Evolutionary conservation across 2,888 invertebrate genomes (phyloP), one percentile per base, ranked within the genome.

Genomic region (Alentia gelatinosa): DNA sequence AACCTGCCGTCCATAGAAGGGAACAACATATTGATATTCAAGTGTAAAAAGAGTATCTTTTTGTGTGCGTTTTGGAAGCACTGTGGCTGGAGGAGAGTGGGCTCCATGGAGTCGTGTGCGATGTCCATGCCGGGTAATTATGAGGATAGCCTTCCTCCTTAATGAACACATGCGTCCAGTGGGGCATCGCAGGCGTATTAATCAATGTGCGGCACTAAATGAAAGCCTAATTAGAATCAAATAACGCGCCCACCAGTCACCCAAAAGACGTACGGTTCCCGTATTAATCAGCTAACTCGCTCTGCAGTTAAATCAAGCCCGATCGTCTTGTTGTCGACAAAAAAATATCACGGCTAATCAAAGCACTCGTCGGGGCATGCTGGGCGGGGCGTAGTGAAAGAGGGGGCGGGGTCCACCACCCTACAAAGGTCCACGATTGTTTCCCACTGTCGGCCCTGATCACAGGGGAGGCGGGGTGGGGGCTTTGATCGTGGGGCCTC

Each of bases 161-260:
- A 79, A 79, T 79, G 79, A 79, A 79, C 79, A 79, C 79, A 79
- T 79, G 79, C 19, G 79, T 39, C 79, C 79, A 39, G 39, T 39
- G 79, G 39, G 79, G 79, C 39, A 79, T 35, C 37, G 19, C 35
- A 23, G 39, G 79, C 39, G 79, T 37, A 79, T 79, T 79, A 37
- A 79, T 79, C 79, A 79, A 35, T 9, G n/a, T 39, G 37, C 12
- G 79, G 23, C 35, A 39, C 37, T 79, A 79, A 86, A 86, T 86
- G 42, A 86, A 86, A 50, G 50, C 86, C 50, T 86, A 86, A 86
- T 86, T 86, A 86, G 86, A 86, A 42, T 86, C 47, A 86, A 86
- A 86, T 86, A 86, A 86, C 86, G 5, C n/a, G 56, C 56, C n/a
- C 68, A 30, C 68, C 23, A 56, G n/a, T 30, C 12, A 30, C 12